A percentile compares a stretch with the other conserved stretches of the same genome.
These are phyloP conservation scores for Aurelia aurita complex sp. Pacific DNA, from an alignment of 30 jellyfish, hydroid and myxozoan genomes.

Conservation along the genomic window DNA sequence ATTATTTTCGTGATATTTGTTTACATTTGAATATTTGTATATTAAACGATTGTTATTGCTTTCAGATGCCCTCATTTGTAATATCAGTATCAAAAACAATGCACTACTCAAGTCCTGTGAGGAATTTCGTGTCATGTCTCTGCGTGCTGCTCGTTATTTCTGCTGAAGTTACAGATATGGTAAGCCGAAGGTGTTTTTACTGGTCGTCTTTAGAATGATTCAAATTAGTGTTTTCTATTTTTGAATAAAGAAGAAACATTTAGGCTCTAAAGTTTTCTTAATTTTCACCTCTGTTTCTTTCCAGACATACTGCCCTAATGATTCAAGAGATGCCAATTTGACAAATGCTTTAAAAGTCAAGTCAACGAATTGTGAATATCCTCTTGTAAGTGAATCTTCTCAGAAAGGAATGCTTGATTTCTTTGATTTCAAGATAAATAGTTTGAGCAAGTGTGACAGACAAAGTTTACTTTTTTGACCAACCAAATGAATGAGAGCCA, in stretches of 20 bases:
- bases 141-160: slow-evolving; percentile 57
- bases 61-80: slow-evolving; percentile 53
- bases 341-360: background rate
- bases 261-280: background rate
- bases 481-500: no score
- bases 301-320: slow-evolving; percentile 18
- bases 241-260: background rate
- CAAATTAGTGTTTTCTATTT: background rate
- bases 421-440: no score
- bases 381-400: slow-evolving; percentile 26
- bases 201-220: background rate
- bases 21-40: background rate
- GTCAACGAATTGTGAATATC: slow-evolving; percentile 32
- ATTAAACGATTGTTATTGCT: background rate
- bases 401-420: background rate
- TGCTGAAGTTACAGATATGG: slow-evolving; percentile 80
- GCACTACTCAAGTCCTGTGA: slow-evolving; percentile 69
- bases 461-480: no score
- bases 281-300: background rate
- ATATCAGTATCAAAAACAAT: slow-evolving; percentile 45
- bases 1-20: background rate
- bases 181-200: background rate
- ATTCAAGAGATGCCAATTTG: background rate
- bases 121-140: slow-evolving; percentile 61
- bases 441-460: no score